Conservation (phyloP, 2,888 invertebrate genomes). For the Smittia sp. region DNA sequence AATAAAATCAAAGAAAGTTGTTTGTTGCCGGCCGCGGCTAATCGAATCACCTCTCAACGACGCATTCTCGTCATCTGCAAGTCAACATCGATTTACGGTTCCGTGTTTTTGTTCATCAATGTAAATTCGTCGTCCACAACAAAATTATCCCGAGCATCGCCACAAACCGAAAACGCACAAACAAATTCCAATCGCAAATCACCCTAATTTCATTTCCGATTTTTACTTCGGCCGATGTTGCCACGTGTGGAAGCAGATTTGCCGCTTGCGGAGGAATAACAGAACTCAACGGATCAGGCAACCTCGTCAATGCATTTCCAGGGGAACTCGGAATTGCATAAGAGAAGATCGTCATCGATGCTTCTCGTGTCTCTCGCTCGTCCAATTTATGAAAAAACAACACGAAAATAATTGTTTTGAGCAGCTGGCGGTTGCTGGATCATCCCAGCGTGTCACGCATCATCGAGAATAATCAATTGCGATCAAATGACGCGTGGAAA, state of each 20-base stretch:
- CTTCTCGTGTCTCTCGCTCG: neutral
- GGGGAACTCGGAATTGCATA: neutral
- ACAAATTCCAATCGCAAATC: constrained; percentile 7
- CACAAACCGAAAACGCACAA: neutral
- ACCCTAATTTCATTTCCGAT: neutral
- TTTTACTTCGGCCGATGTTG: neutral
- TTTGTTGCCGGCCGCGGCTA: too few species aligned
- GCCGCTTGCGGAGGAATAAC: neutral
- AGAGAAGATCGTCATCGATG: constrained; percentile 4
- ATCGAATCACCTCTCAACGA: too few species aligned
- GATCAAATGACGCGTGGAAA: constrained; percentile 22
- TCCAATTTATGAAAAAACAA: neutral
- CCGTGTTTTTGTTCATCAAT: neutral
- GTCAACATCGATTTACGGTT: too few species aligned
- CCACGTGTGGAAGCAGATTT: neutral
- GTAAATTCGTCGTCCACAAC: neutral
- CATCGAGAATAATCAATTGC: constrained; percentile 1
- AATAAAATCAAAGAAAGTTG: too few species aligned
- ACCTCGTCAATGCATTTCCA: neutral
- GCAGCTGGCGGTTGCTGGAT: neutral
- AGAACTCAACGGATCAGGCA: neutral
- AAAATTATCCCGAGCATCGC: neutral
- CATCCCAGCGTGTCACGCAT: neutral
- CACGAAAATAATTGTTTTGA: neutral
- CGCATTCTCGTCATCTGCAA: too few species aligned